Conservation (phyloP, 1,140 invertebrate genomes). For the Cryptotermes secundus region DNA sequence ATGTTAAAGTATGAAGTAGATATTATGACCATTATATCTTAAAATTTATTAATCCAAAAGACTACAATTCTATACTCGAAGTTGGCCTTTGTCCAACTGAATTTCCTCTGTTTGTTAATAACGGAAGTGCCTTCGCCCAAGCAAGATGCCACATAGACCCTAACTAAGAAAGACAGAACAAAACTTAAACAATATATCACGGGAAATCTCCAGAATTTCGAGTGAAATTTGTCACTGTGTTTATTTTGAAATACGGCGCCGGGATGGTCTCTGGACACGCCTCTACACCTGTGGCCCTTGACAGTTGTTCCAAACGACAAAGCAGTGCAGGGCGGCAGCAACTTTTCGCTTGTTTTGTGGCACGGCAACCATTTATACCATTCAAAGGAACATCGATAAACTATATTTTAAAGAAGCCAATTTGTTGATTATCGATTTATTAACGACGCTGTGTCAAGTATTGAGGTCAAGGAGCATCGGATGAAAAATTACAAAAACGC, state of each 20-base stretch:
- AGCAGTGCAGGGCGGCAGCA: too few species aligned
- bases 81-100: neutral
- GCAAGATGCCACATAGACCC: neutral
- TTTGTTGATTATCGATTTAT: too few species aligned
- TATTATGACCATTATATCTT: too few species aligned
- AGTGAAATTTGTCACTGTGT: neutral
- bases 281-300: neutral
- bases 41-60: too few species aligned
- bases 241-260: neutral
- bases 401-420: neutral
- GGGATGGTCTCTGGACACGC: neutral
- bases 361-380: neutral
- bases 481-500: too few species aligned
- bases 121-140: neutral
- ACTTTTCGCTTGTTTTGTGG: neutral
- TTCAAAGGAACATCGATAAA: neutral
- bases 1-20: too few species aligned
- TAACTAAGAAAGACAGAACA: neutral
- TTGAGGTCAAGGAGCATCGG: too few species aligned
- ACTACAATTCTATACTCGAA: too few species aligned
- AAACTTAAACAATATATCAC: neutral
- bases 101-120: neutral
- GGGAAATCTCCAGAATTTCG: neutral
- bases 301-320: constrained; percentile 9
- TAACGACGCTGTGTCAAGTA: too few species aligned